Evolutionary conservation across 2,888 invertebrate species (phyloP).

Genomic region (Cerastis rubricosa): DNA sequence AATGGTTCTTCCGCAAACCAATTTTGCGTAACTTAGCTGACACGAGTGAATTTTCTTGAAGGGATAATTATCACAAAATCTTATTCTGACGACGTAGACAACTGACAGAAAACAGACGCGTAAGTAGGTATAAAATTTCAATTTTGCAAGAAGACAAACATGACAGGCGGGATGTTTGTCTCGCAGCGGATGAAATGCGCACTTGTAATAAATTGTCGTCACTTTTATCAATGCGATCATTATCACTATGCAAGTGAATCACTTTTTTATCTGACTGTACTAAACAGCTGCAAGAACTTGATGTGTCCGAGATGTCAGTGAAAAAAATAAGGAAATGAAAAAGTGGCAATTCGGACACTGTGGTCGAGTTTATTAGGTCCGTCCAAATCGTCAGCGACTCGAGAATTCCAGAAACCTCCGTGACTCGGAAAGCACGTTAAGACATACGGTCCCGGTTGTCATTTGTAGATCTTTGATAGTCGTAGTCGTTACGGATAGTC

Average conservation of each 20-base stretch:
- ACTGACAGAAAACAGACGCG: background rate
- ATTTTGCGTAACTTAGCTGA: background rate
- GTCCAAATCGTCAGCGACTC: too few species aligned
- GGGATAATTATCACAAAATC: background rate
- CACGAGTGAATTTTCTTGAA: background rate
- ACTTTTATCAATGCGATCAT: slow-evolving; percentile 13
- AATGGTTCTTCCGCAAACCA: background rate
- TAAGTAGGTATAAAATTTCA: too few species aligned
- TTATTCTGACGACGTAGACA: background rate
- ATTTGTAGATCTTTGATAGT: background rate
- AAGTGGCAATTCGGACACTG: too few species aligned
- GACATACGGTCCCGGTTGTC: background rate
- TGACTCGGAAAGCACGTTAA: too few species aligned
- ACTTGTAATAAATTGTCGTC: background rate
- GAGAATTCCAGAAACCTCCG: too few species aligned
- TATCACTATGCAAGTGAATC: background rate
- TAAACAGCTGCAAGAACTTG: too few species aligned
- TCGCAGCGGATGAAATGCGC: background rate
- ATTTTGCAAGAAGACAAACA: background rate
- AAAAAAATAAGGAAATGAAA: too few species aligned
- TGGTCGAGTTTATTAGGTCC: too few species aligned
- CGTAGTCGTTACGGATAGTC: background rate
- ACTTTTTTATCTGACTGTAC: too few species aligned
- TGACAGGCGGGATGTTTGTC: background rate
- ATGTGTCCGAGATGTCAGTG: too few species aligned